Evolutionary conservation across 2,888 invertebrate species (phyloP), one percentile per base, ranked within the genome.

Genomic region (Epinotia bilunana): DNA sequence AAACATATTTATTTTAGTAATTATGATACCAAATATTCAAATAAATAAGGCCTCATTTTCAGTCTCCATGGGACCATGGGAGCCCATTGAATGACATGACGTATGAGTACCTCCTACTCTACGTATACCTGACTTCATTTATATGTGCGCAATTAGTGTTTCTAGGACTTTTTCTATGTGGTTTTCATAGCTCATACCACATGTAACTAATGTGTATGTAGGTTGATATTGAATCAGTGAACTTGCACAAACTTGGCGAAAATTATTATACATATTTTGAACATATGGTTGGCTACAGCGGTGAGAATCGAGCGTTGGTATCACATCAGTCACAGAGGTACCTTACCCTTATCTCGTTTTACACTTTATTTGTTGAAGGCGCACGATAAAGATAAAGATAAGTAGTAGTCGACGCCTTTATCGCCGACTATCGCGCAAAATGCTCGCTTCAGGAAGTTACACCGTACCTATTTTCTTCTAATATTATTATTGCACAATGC

Each of bases 301-400:
- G 18, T 16, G 60, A 68, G 62, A 68, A 63, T 76, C 63, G 58
- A 76, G 73, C 62, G 63, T 68, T 76, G 77, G 71, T 82, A 83
- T 84, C 86, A 88, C 81, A 86, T 86, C 84, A 86, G 82, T 83
- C 80, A 86, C 87, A 88, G 83, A 88, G 81, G 88, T 90, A 87
- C 85, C 83, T 87, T 80, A 83, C 82, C 83, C 88, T 92, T 91
- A 93, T 92, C 92, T 91, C 89, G 88, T 90, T 92, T 92, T 91
- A 90, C 88, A 91, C 85, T 90, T 91, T 93, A 92, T 92, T 93
- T 93, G 92, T 88, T 88, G 89, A 93, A 92, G 92, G 92, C 90
- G 90, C 88, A 88, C 91, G 92, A 92, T 92, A 91, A 90, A 88
- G 90, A 88, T 90, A 90, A 87, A 89, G 91, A 91, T 92, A 92